Base-by-base conservation (phyloP, 2,113 vertebrate species). In the Indicator indicator region DNA sequence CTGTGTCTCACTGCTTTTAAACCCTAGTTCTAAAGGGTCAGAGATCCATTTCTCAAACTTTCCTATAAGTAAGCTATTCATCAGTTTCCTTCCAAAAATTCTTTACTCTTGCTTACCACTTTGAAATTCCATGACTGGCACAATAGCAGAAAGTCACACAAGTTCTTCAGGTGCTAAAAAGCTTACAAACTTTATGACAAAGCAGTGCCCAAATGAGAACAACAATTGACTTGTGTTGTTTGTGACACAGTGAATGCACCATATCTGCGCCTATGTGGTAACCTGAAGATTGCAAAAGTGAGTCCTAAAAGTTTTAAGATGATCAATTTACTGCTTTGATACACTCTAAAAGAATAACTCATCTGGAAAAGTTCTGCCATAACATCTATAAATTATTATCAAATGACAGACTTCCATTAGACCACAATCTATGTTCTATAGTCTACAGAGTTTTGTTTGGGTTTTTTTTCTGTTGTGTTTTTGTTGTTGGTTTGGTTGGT, bases 1-100 rank as follows among this genome's bases (percentile, higher is more conserved):
- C 63, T 91, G 58, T 84, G 56, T 46, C 85, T 95, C 85, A 56
- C 44, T 68, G 6, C 77, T 74, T 92, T 84, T 67, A 83, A 94
- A 89, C 19, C 7, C 44, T 46, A 71, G 14, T 48, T 91, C 36
- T 84, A 76, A 68, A 72, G 62, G 62, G 54, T 62, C 74, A 89
- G 63, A 82, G 92, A 46, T 48, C 50, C 28, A 46, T 68, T 60
- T 78, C 15, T 84, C 44, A 88, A 87, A 36, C 67, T 88, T 58
- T 80, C 38, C 30, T 90, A 78, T 9, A 77, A 91, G 18, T 9
- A 75, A 58, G 17, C 30, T 67, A 64, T 76, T 79, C 30, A 71
- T 4, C 30, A 73, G 13, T 40, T 42, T 89, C 12, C 19, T 82
- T 91, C 33, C 36, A 87, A 89, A 88, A 86, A 18, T 28, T 63